Evolutionary conservation across 2,113 vertebrate genomes (phyloP), one percentile per base, ranked within the genome.

Genomic region (Pipa parva): DNA sequence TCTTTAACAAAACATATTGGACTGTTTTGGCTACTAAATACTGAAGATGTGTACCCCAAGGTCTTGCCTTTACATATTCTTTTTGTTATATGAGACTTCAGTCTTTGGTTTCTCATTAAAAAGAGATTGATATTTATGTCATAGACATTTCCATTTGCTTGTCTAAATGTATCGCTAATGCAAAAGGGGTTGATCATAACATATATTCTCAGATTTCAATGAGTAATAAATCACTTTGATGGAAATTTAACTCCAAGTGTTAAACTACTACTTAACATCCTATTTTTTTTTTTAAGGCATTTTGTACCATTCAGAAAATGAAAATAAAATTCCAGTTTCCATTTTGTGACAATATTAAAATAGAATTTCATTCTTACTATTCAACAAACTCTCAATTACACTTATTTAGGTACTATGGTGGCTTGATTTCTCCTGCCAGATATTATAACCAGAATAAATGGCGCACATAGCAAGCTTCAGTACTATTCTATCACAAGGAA

Each of bases 321-420:
- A n/a, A n/a, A n/a, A n/a, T n/a, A n/a, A n/a, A n/a, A 79, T 80
- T 73, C 69, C 20, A 72, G 76, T 83, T 79, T 71, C 49, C 52
- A 5, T 49, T 18, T 39, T 33, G 12, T 58, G 36, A 24, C 57
- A 58, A 59, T 59, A 67, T 52, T 63, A 63, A 11, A 36, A 10
- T 18, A 33, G 25, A 7, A 18, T 58, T 45, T 48, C 15, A 33
- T 58, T 49, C 20, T n/a, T n/a, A n/a, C n/a, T n/a, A n/a, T n/a
- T n/a, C n/a, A n/a, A n/a, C n/a, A n/a, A n/a, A n/a, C n/a, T n/a
- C n/a, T n/a, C n/a, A n/a, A n/a, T n/a, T n/a, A n/a, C n/a, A n/a
- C n/a, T n/a, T n/a, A n/a, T n/a, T n/a, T n/a, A n/a, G n/a, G n/a
- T n/a, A n/a, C n/a, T n/a, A n/a, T n/a, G n/a, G n/a, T n/a, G n/a